Evolutionary conservation across 1,140 invertebrate species (phyloP), one percentile per base, ranked within the genome.

Genomic region (Phymastichus coffea): DNA sequence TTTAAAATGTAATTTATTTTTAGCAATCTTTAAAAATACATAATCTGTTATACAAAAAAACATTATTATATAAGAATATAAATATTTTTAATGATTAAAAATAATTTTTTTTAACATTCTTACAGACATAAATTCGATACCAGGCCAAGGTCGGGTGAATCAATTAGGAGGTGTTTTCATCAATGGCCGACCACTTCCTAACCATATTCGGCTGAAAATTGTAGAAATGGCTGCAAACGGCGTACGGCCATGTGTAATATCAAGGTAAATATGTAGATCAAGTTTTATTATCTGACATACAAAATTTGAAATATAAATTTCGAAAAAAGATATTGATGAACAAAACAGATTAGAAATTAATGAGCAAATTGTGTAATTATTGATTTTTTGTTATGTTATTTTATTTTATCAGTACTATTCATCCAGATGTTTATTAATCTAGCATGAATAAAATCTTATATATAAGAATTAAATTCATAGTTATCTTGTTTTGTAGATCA

Each of bases 131-230:
- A 70, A 72, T 35, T 74, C 74, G 37, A 75, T 81, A 77, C 73
- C 83, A 80, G 89, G 89, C 56, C 89, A 92, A 80, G 90, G 90
- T 47, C 84, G 91, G 33, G 87, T 91, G 15, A 93, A 93, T 81
- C 91, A 93, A 76, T 80, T 93, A 9, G 91, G 91, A n/a, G 91
- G 91, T 17, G 86, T 93, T 23, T 91, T 93, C 71, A 93, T 93
- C 64, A 93, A 93, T 75, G 90, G 90, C 1, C 81, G 91, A 14
- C 90, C 90, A 0, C 73, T 93, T 40, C 90, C 90, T 4, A 90
- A 91, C 71, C 86, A 88, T 65, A 88, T 91, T 54, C 84, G 90
- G 17, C 67, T 90, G 20, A 90, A 90, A 76, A 93, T 93, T 51
- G 88, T 93, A 1, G 89, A 93, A 75, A 85, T 93, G 88, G 90